Percentiles rank a stretch among this genome's conserved stretches.
phyloP scores from a whole-genome alignment of 37 sponge, comb jelly and placozoan genomes.

The Hormiphora californensis region DNA sequence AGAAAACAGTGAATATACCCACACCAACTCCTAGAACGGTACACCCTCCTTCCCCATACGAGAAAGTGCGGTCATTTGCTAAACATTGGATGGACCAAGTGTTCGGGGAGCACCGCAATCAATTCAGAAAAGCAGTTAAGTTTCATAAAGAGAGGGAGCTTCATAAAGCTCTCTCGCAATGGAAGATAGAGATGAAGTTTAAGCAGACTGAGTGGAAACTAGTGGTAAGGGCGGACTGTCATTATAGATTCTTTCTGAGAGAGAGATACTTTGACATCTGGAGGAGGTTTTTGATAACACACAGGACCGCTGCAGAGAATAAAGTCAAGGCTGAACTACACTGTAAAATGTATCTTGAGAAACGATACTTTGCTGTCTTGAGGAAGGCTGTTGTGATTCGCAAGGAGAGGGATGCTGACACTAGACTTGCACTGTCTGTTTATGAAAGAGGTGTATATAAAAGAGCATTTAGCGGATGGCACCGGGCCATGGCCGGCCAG shows the following conservation, averaged over 20 bases:
- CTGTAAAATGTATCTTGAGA: neutral
- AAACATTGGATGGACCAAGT: neutral
- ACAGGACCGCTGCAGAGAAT: slow-evolving; percentile 1
- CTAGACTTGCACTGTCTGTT: neutral
- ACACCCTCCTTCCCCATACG: neutral
- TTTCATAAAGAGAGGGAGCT: neutral
- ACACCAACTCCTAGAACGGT: neutral
- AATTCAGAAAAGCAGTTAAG: neutral
- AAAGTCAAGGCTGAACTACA: neutral
- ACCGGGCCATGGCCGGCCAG: neutral
- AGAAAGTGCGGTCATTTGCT: neutral
- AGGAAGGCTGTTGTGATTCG: neutral
- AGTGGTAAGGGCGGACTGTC: slow-evolving; percentile 41
- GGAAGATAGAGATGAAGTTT: neutral
- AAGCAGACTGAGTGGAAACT: slow-evolving; percentile 49
- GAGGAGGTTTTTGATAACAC: neutral
- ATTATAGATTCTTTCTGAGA: slow-evolving; percentile 32
- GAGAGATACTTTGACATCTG: slow-evolving; percentile 11
- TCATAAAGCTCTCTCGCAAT: neutral
- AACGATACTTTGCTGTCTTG: neutral
- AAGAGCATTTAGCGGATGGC: neutral
- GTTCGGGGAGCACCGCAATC: neutral
- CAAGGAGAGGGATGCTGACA: slow-evolving; percentile 28
- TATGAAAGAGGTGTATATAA: neutral
- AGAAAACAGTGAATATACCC: neutral